Evolutionary conservation across 2,113 vertebrate species (phyloP).

Genomic region (Oryzias curvinotus): DNA sequence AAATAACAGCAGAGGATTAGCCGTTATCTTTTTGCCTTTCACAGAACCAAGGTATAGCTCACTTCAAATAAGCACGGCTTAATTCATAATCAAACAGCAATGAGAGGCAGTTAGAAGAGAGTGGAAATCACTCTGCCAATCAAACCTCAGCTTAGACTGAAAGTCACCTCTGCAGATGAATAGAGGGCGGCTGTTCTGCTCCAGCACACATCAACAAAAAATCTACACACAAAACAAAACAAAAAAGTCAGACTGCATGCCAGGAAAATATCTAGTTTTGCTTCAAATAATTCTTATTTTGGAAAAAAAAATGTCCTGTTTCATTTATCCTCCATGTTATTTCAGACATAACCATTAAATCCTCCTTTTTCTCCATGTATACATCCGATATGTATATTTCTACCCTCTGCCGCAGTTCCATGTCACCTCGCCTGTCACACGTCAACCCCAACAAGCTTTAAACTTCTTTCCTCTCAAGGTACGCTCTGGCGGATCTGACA

Average conservation of each 20-base stretch:
- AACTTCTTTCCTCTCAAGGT: conserved; percentile 23
- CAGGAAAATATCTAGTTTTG: no score
- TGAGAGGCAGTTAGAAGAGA: conserved; percentile 11
- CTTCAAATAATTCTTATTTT: no score
- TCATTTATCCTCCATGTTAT: no score
- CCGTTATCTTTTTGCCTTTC: conserved; percentile 28
- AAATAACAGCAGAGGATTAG: conserved; percentile 54
- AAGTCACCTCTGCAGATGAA: conserved; percentile 54
- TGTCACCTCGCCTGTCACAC: conserved; percentile 11
- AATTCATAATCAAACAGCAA: conserved; percentile 44
- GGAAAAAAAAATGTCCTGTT: no score
- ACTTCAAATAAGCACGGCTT: conserved; percentile 20
- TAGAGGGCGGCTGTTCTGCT: conserved; percentile 13
- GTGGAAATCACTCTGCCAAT: conserved; percentile 44
- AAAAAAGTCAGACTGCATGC: no score
- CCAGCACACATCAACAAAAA: conserved; percentile 10
- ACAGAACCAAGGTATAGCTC: conserved; percentile 29
- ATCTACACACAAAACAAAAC: conserved; percentile 2
- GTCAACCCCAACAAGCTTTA: conserved; percentile 22
- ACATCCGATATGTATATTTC: conserved; percentile 7
- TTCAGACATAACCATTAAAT: no score
- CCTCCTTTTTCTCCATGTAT: no score
- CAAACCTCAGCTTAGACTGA: conserved; percentile 30
- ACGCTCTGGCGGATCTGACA: conserved; percentile 41
- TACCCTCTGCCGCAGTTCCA: conserved; percentile 1